These are phyloP conservation scores for Philhelius pedissequus DNA, from an alignment of 2,888 invertebrate genomes.

Conservation along the genomic window DNA sequence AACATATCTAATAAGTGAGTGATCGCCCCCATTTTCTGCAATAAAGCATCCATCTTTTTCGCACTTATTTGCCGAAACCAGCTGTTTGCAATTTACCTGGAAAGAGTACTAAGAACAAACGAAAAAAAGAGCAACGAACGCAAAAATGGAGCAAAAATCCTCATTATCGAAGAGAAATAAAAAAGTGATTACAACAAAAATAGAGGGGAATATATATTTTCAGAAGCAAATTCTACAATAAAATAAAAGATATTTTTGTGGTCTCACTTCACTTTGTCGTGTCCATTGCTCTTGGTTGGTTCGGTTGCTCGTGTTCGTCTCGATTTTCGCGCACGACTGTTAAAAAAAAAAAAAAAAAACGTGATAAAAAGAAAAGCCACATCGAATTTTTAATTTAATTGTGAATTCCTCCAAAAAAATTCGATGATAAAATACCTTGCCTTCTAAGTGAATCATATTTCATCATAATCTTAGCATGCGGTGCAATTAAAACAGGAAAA, in stretches of 20 bases:
- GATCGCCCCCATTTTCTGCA: too few relatives aligned
- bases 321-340: conserved; percentile 28
- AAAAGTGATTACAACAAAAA: conserved; percentile 40
- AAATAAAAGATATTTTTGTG: conserved; percentile 28
- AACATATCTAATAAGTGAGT: too few relatives aligned
- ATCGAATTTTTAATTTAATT: background rate
- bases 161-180: conserved; percentile 49
- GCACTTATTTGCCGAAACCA: conserved; percentile 16
- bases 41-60: background rate
- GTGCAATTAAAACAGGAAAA: background rate
- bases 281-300: conserved; percentile 32
- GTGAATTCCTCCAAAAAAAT: background rate
- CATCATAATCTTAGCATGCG: conserved; percentile 26
- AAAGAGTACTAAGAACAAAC: conserved; percentile 35
- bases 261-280: conserved; percentile 58
- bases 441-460: background rate
- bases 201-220: background rate
- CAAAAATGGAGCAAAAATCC: conserved; percentile 55
- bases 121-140: conserved; percentile 7
- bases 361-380: background rate
- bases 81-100: conserved; percentile 24
- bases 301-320: conserved; percentile 22
- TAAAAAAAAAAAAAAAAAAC: conserved; percentile 22
- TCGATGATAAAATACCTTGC: background rate
- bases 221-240: conserved; percentile 8